Conservation (phyloP, 2,888 invertebrate genomes). For the Thecocarcelia acutangulata region DNA sequence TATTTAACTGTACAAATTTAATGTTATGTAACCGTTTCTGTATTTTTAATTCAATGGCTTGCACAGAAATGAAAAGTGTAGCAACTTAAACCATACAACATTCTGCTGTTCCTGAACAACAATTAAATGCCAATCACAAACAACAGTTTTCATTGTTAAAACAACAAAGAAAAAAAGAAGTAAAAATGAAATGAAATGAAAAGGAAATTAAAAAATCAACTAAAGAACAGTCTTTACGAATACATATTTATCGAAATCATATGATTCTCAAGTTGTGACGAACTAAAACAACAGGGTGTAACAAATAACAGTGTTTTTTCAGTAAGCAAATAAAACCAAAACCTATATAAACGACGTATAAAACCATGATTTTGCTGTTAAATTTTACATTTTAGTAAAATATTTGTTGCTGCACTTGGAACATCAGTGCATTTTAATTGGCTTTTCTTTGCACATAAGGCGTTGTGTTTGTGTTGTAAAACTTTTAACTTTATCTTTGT, state of each 20-base stretch:
- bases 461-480: too few relatives aligned
- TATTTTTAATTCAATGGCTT: not conserved
- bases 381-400: too few relatives aligned
- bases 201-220: slow-evolving; percentile 56
- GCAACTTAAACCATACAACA: slow-evolving; percentile 14
- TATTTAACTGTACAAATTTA: too few relatives aligned
- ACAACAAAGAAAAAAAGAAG: not conserved
- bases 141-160: slow-evolving; percentile 44
- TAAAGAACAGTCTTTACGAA: slow-evolving; percentile 24
- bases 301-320: not conserved
- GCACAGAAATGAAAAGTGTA: not conserved
- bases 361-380: too few relatives aligned
- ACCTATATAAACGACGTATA: too few relatives aligned
- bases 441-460: too few relatives aligned
- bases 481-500: too few relatives aligned
- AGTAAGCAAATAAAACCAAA: not conserved
- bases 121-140: slow-evolving; percentile 57
- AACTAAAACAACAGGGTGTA: not conserved
- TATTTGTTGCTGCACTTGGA: too few relatives aligned
- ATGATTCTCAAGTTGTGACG: slow-evolving; percentile 7
- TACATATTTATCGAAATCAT: slow-evolving; percentile 15
- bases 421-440: too few relatives aligned
- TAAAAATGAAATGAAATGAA: not conserved
- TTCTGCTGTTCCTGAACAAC: slow-evolving; percentile 3
- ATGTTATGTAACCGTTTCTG: not conserved